A percentile compares a stretch with the other conserved stretches of the same genome.
Conservation (phyloP, 2,797 vertebrate species). For the Hydrocynus forskahlii region DNA sequence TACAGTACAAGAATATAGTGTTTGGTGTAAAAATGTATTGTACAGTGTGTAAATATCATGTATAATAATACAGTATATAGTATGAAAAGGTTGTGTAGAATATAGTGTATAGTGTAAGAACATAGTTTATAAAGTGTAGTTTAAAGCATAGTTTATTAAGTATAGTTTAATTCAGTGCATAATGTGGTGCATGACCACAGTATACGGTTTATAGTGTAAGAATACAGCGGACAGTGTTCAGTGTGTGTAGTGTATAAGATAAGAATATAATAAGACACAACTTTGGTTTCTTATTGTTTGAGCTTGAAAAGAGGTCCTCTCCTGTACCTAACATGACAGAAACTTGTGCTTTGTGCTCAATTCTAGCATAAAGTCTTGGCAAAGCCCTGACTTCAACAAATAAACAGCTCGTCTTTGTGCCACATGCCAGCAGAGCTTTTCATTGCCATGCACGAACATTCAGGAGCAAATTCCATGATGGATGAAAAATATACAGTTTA, state of each 20-base stretch:
- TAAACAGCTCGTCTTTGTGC: constrained; percentile 58
- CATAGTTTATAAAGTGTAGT: too few relatives aligned
- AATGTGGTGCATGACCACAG: neutral
- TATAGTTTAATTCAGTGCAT: too few relatives aligned
- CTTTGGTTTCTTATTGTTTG: neutral
- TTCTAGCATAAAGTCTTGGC: constrained; percentile 63
- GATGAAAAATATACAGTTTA: constrained; percentile 70
- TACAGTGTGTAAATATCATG: too few relatives aligned
- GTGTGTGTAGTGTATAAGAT: neutral
- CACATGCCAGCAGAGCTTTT: constrained; percentile 62
- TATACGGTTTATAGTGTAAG: neutral
- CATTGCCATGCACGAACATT: constrained; percentile 59
- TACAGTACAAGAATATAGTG: too few relatives aligned
- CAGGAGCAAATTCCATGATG: constrained; percentile 62
- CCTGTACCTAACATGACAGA: constrained; percentile 66
- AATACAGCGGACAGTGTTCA: neutral
- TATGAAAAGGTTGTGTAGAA: too few relatives aligned
- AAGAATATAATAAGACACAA: neutral
- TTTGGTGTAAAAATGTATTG: too few relatives aligned
- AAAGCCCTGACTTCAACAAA: constrained; percentile 55
- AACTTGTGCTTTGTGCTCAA: constrained; percentile 50
- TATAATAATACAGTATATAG: too few relatives aligned
- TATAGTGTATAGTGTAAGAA: too few relatives aligned
- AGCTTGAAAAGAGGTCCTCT: constrained; percentile 9
- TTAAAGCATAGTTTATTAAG: too few relatives aligned